Conservation (phyloP, 2,113 vertebrate genomes). For the Papio anubis region DNA sequence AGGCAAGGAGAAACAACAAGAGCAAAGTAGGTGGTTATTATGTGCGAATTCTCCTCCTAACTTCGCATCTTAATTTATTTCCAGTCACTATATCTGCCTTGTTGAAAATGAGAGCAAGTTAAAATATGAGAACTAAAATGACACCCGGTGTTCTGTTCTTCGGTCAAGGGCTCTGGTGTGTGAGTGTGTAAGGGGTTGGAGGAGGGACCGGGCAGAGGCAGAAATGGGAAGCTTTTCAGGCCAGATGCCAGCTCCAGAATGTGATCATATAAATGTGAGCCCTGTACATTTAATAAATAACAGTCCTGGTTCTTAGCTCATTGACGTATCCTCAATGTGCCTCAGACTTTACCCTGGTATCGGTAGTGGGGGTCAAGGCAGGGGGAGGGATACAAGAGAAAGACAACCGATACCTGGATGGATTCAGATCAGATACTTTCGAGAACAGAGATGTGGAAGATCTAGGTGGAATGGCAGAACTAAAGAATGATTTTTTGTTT, state of each 20-base stretch:
- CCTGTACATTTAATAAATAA: background rate
- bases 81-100: background rate
- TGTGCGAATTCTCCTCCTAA: background rate
- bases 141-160: accelerated
- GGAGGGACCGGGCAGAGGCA: background rate
- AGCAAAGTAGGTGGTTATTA: background rate
- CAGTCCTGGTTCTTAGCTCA: background rate
- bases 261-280: background rate
- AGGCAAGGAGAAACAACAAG: background rate
- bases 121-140: background rate
- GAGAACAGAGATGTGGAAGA: background rate
- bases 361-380: accelerated
- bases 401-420: background rate
- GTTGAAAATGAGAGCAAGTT: background rate
- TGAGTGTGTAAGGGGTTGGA: background rate
- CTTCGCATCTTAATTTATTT: background rate
- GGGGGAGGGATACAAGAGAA: too few species aligned
- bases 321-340: background rate
- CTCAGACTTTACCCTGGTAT: background rate
- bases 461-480: background rate
- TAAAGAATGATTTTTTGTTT: too few species aligned
- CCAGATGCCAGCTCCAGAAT: background rate
- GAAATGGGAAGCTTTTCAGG: background rate
- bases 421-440: background rate
- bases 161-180: background rate